Evolutionary conservation across 2,888 invertebrate genomes (phyloP), one percentile per base, ranked within the genome.

Genomic region (Standfussiana lucernea): DNA sequence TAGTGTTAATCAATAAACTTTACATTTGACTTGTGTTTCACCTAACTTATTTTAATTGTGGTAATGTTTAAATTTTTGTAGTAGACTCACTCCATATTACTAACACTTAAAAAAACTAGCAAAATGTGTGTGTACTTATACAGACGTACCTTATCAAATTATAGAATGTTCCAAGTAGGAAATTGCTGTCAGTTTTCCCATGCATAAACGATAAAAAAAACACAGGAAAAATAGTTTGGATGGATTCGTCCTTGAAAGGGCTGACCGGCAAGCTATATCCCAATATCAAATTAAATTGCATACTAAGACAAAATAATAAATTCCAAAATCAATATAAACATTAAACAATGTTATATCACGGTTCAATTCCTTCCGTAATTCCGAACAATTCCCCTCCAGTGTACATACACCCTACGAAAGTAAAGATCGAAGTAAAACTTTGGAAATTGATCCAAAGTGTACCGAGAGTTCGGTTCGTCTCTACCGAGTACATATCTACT

Each of bases 391-490:
- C 71, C 64, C 68, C 70, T 50, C 67, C 76, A 85, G 84, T 91
- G 90, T 90, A 88, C 77, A 90, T 89, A 83, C 78, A 69, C 85
- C 92, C 86, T 89, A 89, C 70, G 83, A 88, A 89, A 89, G 88
- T 81, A 90, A 92, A 92, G 93, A 94, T 93, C 91, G 94, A 92
- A 93, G 93, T 91, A 91, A 92, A 95, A 95, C 93, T 95, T 95
- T 89, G 90, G 91, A 93, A 94, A 95, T 95, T 94, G 94, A 95
- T 94, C 94, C 92, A 88, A 87, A 93, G 93, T 93, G 89, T 91
- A 90, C 91, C 80, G 87, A 91, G 91, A 92, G 91, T 91, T 93
- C 75, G 88, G 86, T 86, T 90, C 91, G 87, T 90, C 91, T 88
- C 87, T 85, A 84, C 88, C 84, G 80, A 87, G 85, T 89, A 87